Percentiles rank a stretch among this genome's conserved stretches.
Evolutionary conservation across 2,113 vertebrate genomes (phyloP).

Genomic region (Serinus canaria): DNA sequence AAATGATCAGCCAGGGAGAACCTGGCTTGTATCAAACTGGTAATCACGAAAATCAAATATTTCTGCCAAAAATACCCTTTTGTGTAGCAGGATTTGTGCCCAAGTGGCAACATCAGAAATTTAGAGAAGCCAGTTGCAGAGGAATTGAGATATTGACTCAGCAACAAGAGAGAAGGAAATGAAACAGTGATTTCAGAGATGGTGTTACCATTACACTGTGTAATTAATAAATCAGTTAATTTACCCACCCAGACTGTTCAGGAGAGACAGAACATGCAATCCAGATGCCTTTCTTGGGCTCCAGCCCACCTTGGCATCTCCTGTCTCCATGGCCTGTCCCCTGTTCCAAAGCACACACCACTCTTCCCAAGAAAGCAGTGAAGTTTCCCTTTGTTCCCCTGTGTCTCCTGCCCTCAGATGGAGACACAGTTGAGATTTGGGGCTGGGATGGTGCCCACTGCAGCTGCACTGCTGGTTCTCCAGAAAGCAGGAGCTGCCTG

Average conservation of each 20-base stretch:
- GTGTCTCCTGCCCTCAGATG: not conserved
- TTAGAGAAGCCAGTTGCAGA: not conserved
- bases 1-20: not conserved
- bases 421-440: not conserved
- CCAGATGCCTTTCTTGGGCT: not conserved
- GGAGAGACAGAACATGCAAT: not conserved
- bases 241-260: rapidly evolving
- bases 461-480: not conserved
- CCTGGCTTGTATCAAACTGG: not conserved
- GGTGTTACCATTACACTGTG: not conserved
- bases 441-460: rapidly evolving
- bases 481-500: not conserved
- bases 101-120: not conserved
- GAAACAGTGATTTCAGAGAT: not conserved
- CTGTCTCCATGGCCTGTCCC: rapidly evolving
- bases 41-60: not conserved
- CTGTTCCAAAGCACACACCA: not conserved
- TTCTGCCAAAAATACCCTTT: not conserved
- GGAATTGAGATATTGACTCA: not conserved
- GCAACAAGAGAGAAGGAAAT: not conserved
- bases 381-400: not conserved
- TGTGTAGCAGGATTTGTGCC: not conserved
- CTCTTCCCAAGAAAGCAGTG: not conserved
- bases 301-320: not conserved
- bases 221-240: not conserved